A percentile compares a stretch with the other conserved stretches of the same genome.
These are phyloP conservation scores for Alfaro cultratus DNA, from an alignment of 2,797 vertebrate genomes.

Conservation along the genomic window DNA sequence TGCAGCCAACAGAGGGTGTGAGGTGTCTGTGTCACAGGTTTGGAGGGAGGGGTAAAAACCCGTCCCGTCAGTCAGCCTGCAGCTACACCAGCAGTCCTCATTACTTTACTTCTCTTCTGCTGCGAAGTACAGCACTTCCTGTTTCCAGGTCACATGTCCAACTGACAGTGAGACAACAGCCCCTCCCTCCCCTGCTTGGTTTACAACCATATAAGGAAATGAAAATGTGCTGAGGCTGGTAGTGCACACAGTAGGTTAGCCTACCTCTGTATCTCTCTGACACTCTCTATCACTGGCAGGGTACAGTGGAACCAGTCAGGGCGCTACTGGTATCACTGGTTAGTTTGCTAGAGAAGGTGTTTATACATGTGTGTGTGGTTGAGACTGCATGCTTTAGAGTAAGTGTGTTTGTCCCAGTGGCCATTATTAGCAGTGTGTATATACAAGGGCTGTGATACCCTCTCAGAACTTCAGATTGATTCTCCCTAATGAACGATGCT, in stretches of 20 bases:
- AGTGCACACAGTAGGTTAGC: slow-evolving; percentile 16
- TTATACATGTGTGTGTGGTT: neutral
- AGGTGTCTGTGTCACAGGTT: slow-evolving; percentile 14
- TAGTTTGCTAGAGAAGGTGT: slow-evolving; percentile 16
- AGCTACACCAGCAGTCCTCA: slow-evolving; percentile 15
- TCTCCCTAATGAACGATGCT: slow-evolving; percentile 60
- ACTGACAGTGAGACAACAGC: slow-evolving; percentile 58
- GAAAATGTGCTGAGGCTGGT: slow-evolving; percentile 55
- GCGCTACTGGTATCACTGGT: slow-evolving; percentile 9
- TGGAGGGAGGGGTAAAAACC: slow-evolving; percentile 14
- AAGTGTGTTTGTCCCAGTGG: slow-evolving; percentile 34
- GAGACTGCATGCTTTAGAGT: neutral
- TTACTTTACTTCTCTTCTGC: slow-evolving; percentile 46
- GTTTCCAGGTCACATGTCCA: slow-evolving; percentile 75
- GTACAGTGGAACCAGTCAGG: neutral
- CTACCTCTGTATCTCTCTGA: slow-evolving; percentile 24
- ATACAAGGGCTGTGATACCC: slow-evolving; percentile 36
- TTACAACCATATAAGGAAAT: slow-evolving; percentile 85
- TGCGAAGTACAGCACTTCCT: slow-evolving; percentile 75
- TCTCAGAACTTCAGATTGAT: slow-evolving; percentile 61
- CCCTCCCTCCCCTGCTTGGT: slow-evolving; percentile 50
- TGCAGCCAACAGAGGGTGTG: slow-evolving; percentile 59
- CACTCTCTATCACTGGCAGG: slow-evolving; percentile 11
- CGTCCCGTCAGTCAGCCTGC: slow-evolving; percentile 8
- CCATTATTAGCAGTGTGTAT: slow-evolving; percentile 59